Evolutionary conservation across 1,140 invertebrate genomes (phyloP), one percentile per base, ranked within the genome.

Genomic region (Scaptodrosophila lebanonensis): DNA sequence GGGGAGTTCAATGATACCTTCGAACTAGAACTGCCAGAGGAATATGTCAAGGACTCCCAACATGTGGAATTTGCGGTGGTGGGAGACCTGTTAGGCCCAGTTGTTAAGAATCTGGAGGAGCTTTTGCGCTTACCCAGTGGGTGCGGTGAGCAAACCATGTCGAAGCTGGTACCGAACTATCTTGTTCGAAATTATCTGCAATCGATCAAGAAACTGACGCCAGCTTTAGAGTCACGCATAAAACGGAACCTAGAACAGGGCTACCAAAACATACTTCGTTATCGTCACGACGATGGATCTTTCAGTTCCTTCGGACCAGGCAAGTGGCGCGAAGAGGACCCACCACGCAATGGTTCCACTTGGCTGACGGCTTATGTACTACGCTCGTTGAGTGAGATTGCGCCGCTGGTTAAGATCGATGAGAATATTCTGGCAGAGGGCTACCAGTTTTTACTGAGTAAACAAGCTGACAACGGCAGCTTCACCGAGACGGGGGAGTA

Each of bases 341-440:
- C 65, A 1, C 54, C 53, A 12, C 76, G 66, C 36, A 91, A 89
- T 49, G 95, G 98, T 6, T 97, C 95, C 83, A 95, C 96, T 16
- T 99, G 97, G 97, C 89, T 99, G 52, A 99, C 98, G 2, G 95
- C 97, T 2, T 97, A 98, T 84, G 96, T 98, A 0, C 91, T 93
- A 0, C 93, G 95, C 58, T 95, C 96, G 38, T 93, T 99, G 63
- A 90, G 91, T 29, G 92, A 95, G 87, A 96, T 96, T 1, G 89
- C 90, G 45, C 87, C 91, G 3, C 93, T 93, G 77, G 95, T 99
- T 30, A 91, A 91, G 33, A 89, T 98, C 38, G 95, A 97, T 36
- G 88, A 91, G 18, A 88, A 87, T 29, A 90, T 97, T 32, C 90
- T 97, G 54, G 86, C 89, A 0, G 89, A 91, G 36, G 92, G 94